Conservation (phyloP, 1,140 invertebrate species). For the Apocrypta bakeri region DNA sequence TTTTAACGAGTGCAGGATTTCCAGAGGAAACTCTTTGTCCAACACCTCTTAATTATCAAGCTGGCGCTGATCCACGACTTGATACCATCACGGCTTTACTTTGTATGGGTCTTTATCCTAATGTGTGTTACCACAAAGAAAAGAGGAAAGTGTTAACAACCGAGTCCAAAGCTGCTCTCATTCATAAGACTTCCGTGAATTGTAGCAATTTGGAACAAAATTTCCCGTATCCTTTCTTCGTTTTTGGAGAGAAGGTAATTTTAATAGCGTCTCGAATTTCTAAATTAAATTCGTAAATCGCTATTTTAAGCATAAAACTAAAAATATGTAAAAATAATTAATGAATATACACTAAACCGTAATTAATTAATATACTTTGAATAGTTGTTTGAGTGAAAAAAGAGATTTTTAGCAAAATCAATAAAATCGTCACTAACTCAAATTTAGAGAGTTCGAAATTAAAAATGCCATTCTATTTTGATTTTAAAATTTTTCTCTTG, state of each 20-base stretch:
- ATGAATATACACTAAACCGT: too few species aligned
- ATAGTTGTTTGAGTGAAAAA: too few species aligned
- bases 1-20: slow-evolving; percentile 89
- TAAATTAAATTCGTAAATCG: too few species aligned
- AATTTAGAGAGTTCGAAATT: too few species aligned
- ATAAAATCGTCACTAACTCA: too few species aligned
- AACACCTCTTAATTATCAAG: slow-evolving; percentile 83
- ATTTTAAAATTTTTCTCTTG: slow-evolving; percentile 31
- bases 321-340: too few species aligned
- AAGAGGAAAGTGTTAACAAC: slow-evolving; percentile 97
- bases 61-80: slow-evolving; percentile 85
- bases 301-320: too few species aligned
- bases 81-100: slow-evolving; percentile 91
- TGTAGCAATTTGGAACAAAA: slow-evolving; percentile 88
- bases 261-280: slow-evolving; percentile 7
- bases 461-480: background rate
- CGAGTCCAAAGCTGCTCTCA: slow-evolving; percentile 93
- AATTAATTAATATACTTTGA: too few species aligned
- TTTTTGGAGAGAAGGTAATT: slow-evolving; percentile 95
- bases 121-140: slow-evolving; percentile 96
- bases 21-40: slow-evolving; percentile 87
- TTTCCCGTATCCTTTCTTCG: slow-evolving; percentile 96
- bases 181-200: slow-evolving; percentile 98
- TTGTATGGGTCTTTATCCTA: slow-evolving; percentile 95
- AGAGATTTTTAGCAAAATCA: too few species aligned